Base-by-base conservation (phyloP, 2,797 vertebrate genomes). In the Spheniscus humboldti region DNA sequence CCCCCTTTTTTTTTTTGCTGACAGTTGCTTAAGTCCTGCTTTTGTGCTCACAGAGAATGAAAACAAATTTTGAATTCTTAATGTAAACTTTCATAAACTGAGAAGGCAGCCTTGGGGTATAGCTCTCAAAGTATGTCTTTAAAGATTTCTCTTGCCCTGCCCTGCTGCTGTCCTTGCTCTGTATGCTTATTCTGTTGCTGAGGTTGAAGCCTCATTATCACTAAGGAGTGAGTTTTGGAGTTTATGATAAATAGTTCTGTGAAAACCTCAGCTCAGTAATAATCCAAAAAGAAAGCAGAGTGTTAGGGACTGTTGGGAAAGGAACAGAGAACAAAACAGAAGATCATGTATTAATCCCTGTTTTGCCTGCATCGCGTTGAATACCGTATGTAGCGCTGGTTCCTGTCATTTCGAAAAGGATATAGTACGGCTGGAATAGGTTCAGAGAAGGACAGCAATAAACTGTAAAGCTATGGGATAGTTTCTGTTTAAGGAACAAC, bases 311-410 rank as follows among this genome's bases (percentile, higher is more conserved):
- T 41, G 43, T 82, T 67, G 69, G 24, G 72, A 74, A 86, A 68
- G 23, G 37, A 81, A 22, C 24, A 64, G 60, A 19, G 18, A 84
- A 33, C 31, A 87, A 80, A 92, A 37, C 28, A 82, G 39, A 66
- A 31, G 64, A 64, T 41, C 0, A 1, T 85, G 71, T 82, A 67
- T 86, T 93, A 86, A 75, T 87, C 25, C 31, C 53, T 57, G 52
- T 9, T 88, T 90, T 80, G 31, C 31, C 52, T 48, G 37, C 3
- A 8, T 60, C 72, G 69, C 2, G 0, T 12, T 71, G 75, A 59
- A 39, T 64, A 19, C 13, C 0, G 0, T 33, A 6, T 10, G 28
- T n/a, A 64, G 37, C 0, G 0, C 28, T 71, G n/a, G 11, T 45
- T 87, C 28, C 81, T 87, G 84, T 69, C 6, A 15, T 45, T 91